Percentiles rank a stretch among this genome's conserved stretches.
Conservation (phyloP, 30 jellyfish, hydroid and myxozoan species). For the Turritopsis rubra region DNA sequence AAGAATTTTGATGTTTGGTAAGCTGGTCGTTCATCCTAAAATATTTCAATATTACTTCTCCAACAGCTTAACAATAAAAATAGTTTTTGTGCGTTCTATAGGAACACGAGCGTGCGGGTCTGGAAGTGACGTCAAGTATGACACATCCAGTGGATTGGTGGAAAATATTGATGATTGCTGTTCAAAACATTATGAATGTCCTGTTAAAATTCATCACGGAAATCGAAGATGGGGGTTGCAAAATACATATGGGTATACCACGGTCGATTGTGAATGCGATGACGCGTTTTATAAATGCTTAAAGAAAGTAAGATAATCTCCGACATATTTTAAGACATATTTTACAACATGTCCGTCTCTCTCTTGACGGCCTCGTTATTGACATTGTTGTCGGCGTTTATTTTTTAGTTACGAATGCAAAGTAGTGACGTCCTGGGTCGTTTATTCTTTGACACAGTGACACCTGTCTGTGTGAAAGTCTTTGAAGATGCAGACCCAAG, state of each 20-base stretch:
- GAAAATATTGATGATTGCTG: not conserved
- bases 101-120: not conserved
- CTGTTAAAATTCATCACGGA: not conserved
- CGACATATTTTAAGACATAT: too few relatives aligned
- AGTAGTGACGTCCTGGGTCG: not conserved
- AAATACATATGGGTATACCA: not conserved
- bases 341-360: too few relatives aligned
- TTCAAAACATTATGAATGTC: not conserved
- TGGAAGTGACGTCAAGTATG: not conserved
- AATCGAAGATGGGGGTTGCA: not conserved
- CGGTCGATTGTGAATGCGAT: not conserved
- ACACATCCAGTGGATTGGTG: not conserved
- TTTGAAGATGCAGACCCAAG: not conserved
- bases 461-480: not conserved
- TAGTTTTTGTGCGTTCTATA: not conserved
- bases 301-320: not conserved
- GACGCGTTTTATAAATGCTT: not conserved
- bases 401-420: not conserved
- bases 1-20: not conserved
- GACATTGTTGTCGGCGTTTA: too few relatives aligned
- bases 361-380: too few relatives aligned
- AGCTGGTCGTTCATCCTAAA: not conserved
- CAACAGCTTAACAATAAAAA: not conserved
- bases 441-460: not conserved
- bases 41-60: too few relatives aligned